Evolutionary conservation across 2,888 invertebrate genomes (phyloP).

Genomic region (Operophtera brumata): DNA sequence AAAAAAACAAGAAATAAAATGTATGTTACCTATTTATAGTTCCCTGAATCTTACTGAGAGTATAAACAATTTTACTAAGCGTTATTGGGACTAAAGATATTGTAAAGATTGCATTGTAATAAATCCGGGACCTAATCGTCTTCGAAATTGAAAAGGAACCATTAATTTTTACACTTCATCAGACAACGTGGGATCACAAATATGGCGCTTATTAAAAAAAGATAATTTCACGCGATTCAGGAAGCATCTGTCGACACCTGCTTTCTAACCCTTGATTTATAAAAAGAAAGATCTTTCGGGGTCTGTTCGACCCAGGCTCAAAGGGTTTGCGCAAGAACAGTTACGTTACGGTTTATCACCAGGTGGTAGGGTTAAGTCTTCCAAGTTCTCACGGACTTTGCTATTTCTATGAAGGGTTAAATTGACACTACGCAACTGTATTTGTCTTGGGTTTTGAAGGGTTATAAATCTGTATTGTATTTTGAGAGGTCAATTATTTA

Average conservation of each 20-base stretch:
- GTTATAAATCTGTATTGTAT: constrained; percentile 14
- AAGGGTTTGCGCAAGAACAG: constrained; percentile 69
- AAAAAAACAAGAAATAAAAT: no score
- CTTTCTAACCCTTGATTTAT: constrained; percentile 64
- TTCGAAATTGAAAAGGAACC: constrained; percentile 47
- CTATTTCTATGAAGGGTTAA: constrained; percentile 22
- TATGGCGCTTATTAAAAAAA: constrained; percentile 47
- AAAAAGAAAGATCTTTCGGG: constrained; percentile 35
- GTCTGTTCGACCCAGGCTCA: constrained; percentile 58
- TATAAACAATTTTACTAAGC: no score
- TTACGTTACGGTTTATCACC: constrained; percentile 67
- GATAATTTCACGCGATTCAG: constrained; percentile 77
- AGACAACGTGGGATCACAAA: constrained; percentile 60
- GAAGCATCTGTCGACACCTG: constrained; percentile 76
- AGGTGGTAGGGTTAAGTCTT: constrained; percentile 59
- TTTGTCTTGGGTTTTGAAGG: constrained; percentile 26
- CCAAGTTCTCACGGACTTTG: constrained; percentile 67
- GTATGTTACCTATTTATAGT: no score
- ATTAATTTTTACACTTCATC: constrained; percentile 77
- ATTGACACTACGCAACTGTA: constrained; percentile 23
- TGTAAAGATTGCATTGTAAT: constrained; percentile 21
- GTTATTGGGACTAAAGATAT: background rate
- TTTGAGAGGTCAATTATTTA: constrained; percentile 17
- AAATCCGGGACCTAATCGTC: constrained; percentile 37
- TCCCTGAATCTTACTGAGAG: no score